Base-by-base conservation (phyloP, 1,140 invertebrate genomes). In the Drosophila sechellia region DNA sequence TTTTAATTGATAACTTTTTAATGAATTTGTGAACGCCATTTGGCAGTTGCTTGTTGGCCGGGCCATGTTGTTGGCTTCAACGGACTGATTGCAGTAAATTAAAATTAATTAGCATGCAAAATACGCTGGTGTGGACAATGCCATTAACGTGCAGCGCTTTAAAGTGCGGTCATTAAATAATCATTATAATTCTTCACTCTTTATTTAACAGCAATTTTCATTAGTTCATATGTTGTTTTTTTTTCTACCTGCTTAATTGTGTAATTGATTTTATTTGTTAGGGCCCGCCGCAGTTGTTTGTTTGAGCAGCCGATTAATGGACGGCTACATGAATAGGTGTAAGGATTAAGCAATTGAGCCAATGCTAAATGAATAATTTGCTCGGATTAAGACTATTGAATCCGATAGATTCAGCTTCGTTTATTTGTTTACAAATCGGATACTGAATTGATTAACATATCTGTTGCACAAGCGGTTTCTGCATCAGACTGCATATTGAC, bases 1-100 rank as follows among this genome's bases (percentile, higher is more conserved):
- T 81, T 87, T 79, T 89, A 87, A 87, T 87, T 87, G 83, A 87
- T 86, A 83, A 87, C 61, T 87, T 87, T 86, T 86, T 83, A 79
- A 86, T 87, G 83, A 87, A 87, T 68, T 69, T 60, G 27, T 56
- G 56, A 42, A 42, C 48, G 56, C 58, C 81, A 61, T 69, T 84
- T 77, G 31, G 48, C 63, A 72, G 35, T 37, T 53, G 22, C 27
- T 61, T 53, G 25, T 52, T n/a, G 37, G 22, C 45, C 22, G 11
- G 37, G 22, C 45, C 22, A 27, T 10, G 31, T 31, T 31, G 31
- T 3, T 4, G 48, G 25, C 25, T 59, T 37, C n/a, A 12, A 3
- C 6, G 37, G 13, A 31, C 25, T 59, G 61, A 71, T 86, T 86
- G 78, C 83, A 68, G 64, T 79, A 78, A 86, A 86, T 87, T 66